Conservation (phyloP, 2,888 invertebrate genomes). For the Campoletis raptor region DNA sequence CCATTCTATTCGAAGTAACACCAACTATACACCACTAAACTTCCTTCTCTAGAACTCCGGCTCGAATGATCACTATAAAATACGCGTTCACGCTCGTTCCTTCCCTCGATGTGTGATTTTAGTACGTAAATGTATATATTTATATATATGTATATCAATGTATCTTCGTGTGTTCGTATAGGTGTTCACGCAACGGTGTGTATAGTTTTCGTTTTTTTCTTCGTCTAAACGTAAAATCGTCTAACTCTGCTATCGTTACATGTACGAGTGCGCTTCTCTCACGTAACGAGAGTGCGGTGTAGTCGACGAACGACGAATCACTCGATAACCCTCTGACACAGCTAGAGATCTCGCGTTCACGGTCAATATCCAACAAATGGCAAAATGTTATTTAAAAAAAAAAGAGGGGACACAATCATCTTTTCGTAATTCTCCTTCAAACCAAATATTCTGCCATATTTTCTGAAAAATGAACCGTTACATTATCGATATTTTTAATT, state of each 20-base stretch:
- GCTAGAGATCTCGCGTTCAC: conserved; percentile 61
- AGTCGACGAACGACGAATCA: conserved; percentile 51
- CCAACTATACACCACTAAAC: conserved; percentile 44
- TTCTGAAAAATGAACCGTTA: background rate
- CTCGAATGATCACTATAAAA: conserved; percentile 59
- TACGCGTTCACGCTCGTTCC: conserved; percentile 35
- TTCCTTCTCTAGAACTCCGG: conserved; percentile 38
- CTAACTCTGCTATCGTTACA: conserved; percentile 22
- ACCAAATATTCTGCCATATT: background rate
- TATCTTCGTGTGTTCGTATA: background rate
- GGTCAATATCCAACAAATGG: conserved; percentile 45
- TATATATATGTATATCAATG: background rate
- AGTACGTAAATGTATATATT: background rate
- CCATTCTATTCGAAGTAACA: conserved; percentile 44
- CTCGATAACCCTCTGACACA: conserved; percentile 64
- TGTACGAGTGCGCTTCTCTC: conserved; percentile 27
- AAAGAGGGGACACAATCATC: background rate
- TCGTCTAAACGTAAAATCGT: conserved; percentile 32
- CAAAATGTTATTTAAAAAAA: conserved; percentile 10
- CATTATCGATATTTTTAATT: background rate
- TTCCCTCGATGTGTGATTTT: conserved; percentile 17
- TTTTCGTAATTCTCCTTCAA: background rate
- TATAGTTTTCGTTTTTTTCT: background rate
- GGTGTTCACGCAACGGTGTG: background rate
- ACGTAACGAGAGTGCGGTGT: conserved; percentile 18